These are phyloP conservation scores for Noctua janthe DNA, from an alignment of 2,888 invertebrate species.

Conservation along the genomic window DNA sequence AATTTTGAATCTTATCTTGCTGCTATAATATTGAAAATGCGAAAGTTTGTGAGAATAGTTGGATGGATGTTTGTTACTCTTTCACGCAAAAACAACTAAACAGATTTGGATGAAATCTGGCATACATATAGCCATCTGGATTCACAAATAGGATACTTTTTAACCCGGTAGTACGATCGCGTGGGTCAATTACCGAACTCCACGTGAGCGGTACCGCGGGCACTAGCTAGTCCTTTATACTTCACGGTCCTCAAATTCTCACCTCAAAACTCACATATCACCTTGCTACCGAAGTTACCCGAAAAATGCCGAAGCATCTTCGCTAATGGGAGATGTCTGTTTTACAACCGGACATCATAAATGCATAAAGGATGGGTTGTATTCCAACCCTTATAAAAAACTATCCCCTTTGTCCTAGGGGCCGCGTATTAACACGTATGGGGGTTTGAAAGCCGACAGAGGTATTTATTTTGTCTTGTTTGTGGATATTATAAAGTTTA, in stretches of 20 bases:
- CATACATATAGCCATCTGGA: not conserved
- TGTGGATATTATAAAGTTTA: conserved; percentile 32
- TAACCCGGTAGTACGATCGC: not conserved
- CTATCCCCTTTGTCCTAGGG: conserved; percentile 78
- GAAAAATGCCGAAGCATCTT: conserved; percentile 56
- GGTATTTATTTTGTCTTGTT: conserved; percentile 44
- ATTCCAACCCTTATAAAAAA: conserved; percentile 69
- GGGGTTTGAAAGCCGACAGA: conserved; percentile 47
- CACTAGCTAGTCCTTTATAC: not conserved
- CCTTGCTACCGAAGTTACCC: conserved; percentile 57
- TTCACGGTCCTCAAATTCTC: not conserved
- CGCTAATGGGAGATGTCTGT: conserved; percentile 77
- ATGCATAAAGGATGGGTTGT: conserved; percentile 76
- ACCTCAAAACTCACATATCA: conserved; percentile 35
- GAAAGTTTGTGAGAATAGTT: not conserved
- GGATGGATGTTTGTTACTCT: not conserved
- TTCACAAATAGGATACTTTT: not conserved
- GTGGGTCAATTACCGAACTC: not conserved
- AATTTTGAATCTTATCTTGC: not conserved
- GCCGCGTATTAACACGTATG: conserved; percentile 81
- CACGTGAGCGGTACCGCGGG: not conserved
- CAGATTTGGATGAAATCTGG: not conserved
- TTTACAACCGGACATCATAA: conserved; percentile 79
- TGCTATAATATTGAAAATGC: not conserved
- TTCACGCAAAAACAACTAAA: not conserved